phyloP scores from a whole-genome alignment of 2,113 vertebrate species.

The Saguinus imperator region DNA sequence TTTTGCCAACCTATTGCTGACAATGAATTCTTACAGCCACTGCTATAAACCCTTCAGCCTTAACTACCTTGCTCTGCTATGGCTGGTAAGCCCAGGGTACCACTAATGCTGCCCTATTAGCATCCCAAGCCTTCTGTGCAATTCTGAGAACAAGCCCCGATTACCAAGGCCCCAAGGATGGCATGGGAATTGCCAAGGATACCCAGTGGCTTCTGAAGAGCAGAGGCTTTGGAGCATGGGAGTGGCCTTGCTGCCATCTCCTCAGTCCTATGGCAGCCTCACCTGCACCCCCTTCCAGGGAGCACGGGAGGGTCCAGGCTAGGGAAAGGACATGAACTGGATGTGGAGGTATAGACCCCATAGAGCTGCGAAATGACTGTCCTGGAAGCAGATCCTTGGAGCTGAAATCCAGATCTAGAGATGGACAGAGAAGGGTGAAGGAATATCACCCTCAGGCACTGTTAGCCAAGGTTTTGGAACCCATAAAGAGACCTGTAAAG shows the following conservation, averaged over 20 bases:
- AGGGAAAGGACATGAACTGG: neutral
- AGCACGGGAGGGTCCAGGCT: rapidly evolving
- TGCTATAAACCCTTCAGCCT: neutral
- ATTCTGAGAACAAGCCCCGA: neutral
- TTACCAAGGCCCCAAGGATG: neutral
- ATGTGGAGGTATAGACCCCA: neutral
- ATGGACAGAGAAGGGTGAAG: rapidly evolving
- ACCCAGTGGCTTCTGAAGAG: neutral
- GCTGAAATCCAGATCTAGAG: neutral
- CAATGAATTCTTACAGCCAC: neutral
- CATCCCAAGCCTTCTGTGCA: neutral
- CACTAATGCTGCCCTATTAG: neutral
- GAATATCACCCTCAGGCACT: too few relatives aligned
- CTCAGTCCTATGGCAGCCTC: rapidly evolving
- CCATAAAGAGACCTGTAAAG: neutral
- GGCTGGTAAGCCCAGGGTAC: neutral
- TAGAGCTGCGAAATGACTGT: too few relatives aligned
- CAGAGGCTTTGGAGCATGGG: neutral
- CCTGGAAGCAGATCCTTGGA: neutral
- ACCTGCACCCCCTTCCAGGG: neutral
- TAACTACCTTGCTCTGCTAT: neutral
- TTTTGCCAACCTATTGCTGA: neutral
- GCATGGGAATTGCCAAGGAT: neutral
- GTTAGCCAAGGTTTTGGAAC: too few relatives aligned
- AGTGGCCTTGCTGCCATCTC: neutral